Evolutionary conservation across 2,888 invertebrate genomes (phyloP), one percentile per base, ranked within the genome.

Genomic region (Lasioglossum vierecki): DNA sequence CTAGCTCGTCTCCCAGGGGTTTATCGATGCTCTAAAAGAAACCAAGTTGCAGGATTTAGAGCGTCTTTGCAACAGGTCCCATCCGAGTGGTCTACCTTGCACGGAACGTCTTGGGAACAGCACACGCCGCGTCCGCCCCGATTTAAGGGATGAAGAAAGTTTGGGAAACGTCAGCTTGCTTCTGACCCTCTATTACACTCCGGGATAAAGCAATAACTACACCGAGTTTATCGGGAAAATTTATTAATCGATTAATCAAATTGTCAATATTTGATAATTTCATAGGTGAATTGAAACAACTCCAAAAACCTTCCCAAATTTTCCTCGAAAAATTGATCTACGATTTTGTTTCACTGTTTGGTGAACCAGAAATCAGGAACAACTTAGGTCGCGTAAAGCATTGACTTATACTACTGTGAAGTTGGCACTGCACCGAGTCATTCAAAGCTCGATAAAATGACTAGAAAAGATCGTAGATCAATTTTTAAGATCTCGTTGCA

Each of bases 61-160:
- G 81, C 46, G 4, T 11, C 13, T 30, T 80, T 35, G 85, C 85
- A 83, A 85, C 84, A 84, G 84, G 84, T 84, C 46, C 46, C 46
- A 22, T 35, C 22, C 66, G n/a, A 73, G 41, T 63, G 72, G 53
- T n/a, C 30, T 22, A 13, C 11, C 53, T 57, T 3, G 57, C 4
- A 6, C n/a, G 57, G 35, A 22, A 49, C 73, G 35, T 49, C 35
- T 41, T 44, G 41, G n/a, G 22, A n/a, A 41, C 13, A 13, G 44
- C n/a, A 41, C 70, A 22, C 53, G 22, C 18, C 53, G 30, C 15
- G 15, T 66, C n/a, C 39, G 41, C 41, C 5, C 13, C n/a, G n/a
- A 44, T 68, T 39, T 39, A n/a, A 11, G 41, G 35, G 41, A n/a
- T 4, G 41, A 41, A 70, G 41, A n/a, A 70, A 41, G 11, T 53